Evolutionary conservation across 2,888 invertebrate genomes (phyloP), one percentile per base, ranked within the genome.

Genomic region (Tinea trinotella): DNA sequence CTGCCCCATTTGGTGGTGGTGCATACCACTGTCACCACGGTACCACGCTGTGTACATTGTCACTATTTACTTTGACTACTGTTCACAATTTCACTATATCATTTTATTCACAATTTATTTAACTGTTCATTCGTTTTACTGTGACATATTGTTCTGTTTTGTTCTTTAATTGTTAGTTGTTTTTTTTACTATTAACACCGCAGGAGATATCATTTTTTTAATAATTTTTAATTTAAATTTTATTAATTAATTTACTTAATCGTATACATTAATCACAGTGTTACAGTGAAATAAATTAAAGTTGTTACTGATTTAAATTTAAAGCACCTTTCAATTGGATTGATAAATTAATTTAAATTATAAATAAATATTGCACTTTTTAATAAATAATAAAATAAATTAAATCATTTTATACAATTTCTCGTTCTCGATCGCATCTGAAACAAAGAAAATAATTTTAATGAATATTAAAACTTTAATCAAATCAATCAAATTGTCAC

Each of bases 11-110:
- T 87, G 86, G 62, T 86, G 86, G 60, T 86, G 87, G 68, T 86
- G 86, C 72, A 86, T 79, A 10, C 86, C 84, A 62, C 80, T 73
- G 59, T 87, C 87, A 58, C 86, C 86, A 54, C 87, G 74, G 70
- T 87, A 87, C 87, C 87, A 87, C 64, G 87, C 87, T 61, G 87
- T 85, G 64, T 87, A 87, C 87, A 87, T 87, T 57, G 9, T 53
- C n/a, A n/a, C n/a, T n/a, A 15, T 40, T 40, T 15, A 40, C 15
- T 40, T 40, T 13, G n/a, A 13, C 5, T 15, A 40, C 40, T 6
- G n/a, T n/a, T n/a, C n/a, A n/a, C n/a, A 50, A 22, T 7, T n/a
- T 3, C 40, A 40, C 40, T 13, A 48, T 22, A 19, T 48, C 48
- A 48, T 19, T 6, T 5, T 40, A 13, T 40, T 40, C 12, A 40